phyloP scores from a whole-genome alignment of 53 echinoderm and acorn worm genomes.

The Hippasteria phrygiana region DNA sequence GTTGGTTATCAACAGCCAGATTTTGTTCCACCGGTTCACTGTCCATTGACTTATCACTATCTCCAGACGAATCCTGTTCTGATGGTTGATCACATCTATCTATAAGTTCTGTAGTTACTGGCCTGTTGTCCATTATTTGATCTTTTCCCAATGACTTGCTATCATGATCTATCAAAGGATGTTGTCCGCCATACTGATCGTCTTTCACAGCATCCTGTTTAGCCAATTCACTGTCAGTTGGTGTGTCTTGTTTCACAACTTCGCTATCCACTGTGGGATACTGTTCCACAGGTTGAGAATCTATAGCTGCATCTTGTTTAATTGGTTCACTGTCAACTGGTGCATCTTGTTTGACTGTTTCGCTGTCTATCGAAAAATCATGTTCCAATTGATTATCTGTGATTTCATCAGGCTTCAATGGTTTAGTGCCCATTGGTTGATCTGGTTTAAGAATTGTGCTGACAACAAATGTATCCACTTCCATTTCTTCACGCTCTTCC shows the following conservation, averaged over 20 bases:
- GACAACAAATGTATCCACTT: too few relatives aligned
- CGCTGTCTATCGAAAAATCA: neutral
- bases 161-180: neutral
- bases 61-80: neutral
- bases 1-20: neutral
- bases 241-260: neutral
- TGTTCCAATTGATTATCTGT: neutral
- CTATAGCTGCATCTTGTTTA: neutral
- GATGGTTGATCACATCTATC: neutral
- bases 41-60: neutral
- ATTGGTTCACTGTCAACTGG: constrained; percentile 13
- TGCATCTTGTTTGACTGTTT: neutral
- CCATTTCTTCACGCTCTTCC: neutral
- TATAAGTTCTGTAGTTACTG: neutral
- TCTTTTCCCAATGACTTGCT: neutral
- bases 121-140: neutral
- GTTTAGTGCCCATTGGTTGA: neutral
- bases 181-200: neutral
- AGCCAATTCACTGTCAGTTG: neutral
- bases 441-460: neutral
- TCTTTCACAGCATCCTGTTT: neutral
- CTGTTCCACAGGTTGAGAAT: neutral
- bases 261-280: neutral
- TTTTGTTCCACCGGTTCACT: constrained; percentile 20
- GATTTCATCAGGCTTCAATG: too few relatives aligned